These are phyloP conservation scores for Epinephelus coioides DNA, from an alignment of 2,797 vertebrate species.

Conservation along the genomic window DNA sequence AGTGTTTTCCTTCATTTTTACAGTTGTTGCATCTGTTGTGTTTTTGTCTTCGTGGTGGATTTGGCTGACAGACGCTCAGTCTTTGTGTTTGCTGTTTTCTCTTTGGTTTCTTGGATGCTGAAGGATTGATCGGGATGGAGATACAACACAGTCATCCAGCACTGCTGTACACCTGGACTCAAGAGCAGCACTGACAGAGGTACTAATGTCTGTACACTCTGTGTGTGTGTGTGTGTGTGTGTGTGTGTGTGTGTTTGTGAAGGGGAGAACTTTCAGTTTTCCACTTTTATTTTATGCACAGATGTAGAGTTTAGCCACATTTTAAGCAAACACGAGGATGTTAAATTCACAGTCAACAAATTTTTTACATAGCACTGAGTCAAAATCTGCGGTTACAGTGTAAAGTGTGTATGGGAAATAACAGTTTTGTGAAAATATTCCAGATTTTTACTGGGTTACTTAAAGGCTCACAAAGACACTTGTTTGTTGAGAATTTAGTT, in stretches of 20 bases:
- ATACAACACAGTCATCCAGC: constrained; percentile 35
- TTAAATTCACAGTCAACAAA: neutral
- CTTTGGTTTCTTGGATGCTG: constrained; percentile 45
- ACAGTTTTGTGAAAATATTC: neutral
- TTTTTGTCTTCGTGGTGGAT: constrained; percentile 28
- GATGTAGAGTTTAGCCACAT: neutral
- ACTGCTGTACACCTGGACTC: constrained; percentile 50
- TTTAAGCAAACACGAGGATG: neutral
- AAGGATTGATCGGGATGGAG: constrained; percentile 62
- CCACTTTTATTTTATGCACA: neutral
- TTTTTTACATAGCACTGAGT: neutral
- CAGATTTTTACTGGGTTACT: neutral
- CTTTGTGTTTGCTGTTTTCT: constrained; percentile 44
- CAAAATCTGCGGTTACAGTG: neutral
- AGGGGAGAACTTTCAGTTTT: neutral
- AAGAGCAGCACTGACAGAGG: constrained; percentile 66
- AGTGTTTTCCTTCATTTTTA: neutral
- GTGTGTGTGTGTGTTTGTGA: constrained; percentile 14
- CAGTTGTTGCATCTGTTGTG: neutral
- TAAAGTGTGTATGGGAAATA: neutral
- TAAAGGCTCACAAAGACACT: neutral
- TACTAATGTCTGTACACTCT: constrained; percentile 30
- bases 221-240: constrained; percentile 16
- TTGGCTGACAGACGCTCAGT: constrained; percentile 28
- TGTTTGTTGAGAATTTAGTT: neutral